Base-by-base conservation (phyloP, 2,113 vertebrate genomes). In the Orthochromis malagaraziensis region DNA sequence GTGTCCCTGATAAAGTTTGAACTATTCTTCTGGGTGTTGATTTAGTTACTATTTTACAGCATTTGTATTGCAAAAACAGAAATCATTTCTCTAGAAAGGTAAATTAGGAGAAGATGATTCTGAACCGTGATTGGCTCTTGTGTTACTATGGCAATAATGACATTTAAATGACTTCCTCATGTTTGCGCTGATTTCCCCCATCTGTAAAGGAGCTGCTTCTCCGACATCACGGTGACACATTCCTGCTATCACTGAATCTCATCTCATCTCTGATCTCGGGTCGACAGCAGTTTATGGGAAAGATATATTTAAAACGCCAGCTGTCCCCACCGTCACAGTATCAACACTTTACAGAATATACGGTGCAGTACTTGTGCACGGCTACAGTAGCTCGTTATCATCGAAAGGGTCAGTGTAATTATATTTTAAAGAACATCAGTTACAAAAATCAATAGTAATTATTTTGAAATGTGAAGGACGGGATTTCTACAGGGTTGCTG, bases 371-470 rank as follows among this genome's bases (percentile, higher is more conserved):
- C 6, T 26, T 13, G 24, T n/a, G 33, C 2, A n/a, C 7, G 6
- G 38, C 58, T 58, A 82, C 12, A 51, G 73, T 31, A 65, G 17
- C 58, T 87, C 45, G 57, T 88, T 87, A 85, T 55, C 63, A 38
- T 70, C 49, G 13, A 40, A 58, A 82, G 47, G 80, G 73, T 82
- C 38, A 45, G 6, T 40, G 54, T 54, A 88, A 58, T 84, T 49
- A 14, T 14, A 86, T 84, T 83, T 82, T 51, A 26, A 79, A 86
- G 21, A 49, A 65, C 19, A 60, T 11, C 24, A 26, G 51, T 19
- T 73, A 11, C 40, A 75, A 82, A 60, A 88, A 91, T 93, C 88
- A 86, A 88, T 89, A 87, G 65, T 7, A 80, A 87, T 91, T 79
- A 82, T 54, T 85, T 81, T 81, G 19, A 10, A 63, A 53, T 49